A percentile compares a stretch with the other conserved stretches of the same genome.
Evolutionary conservation across 2,888 invertebrate species (phyloP).

Genomic region (Rugalucina vietnamica): DNA sequence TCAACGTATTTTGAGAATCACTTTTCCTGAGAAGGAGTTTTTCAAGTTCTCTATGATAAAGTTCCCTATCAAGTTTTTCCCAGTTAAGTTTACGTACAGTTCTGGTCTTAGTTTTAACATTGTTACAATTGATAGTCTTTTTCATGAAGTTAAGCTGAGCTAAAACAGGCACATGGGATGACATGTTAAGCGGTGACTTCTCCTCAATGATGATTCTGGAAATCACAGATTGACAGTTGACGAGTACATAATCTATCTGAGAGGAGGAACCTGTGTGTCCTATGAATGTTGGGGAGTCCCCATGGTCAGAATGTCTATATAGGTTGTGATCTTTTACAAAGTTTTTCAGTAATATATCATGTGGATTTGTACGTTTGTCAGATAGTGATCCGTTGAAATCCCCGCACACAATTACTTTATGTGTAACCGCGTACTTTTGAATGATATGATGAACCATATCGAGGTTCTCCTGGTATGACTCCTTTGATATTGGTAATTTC

Average conservation of each 20-base stretch:
- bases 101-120: neutral
- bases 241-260: slow-evolving; percentile 6
- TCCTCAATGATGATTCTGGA: no score
- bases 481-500: slow-evolving; percentile 1
- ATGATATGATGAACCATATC: slow-evolving; percentile 1
- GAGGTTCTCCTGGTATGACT: neutral
- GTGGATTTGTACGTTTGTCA: neutral
- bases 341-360: neutral
- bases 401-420: slow-evolving; percentile 1
- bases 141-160: neutral
- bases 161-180: slow-evolving; percentile 6
- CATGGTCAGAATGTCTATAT: neutral
- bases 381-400: neutral
- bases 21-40: neutral
- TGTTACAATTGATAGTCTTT: neutral
- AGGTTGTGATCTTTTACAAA: neutral
- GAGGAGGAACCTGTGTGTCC: neutral
- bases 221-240: neutral
- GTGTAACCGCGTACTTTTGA: neutral
- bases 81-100: neutral
- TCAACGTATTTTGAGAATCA: neutral
- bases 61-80: neutral
- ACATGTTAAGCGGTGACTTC: neutral
- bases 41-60: neutral
- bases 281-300: neutral